Percentiles rank a stretch among this genome's conserved stretches.
Conservation (phyloP, 35 echinoderm and acorn worm species). For the Heliocidaris tuberculata region DNA sequence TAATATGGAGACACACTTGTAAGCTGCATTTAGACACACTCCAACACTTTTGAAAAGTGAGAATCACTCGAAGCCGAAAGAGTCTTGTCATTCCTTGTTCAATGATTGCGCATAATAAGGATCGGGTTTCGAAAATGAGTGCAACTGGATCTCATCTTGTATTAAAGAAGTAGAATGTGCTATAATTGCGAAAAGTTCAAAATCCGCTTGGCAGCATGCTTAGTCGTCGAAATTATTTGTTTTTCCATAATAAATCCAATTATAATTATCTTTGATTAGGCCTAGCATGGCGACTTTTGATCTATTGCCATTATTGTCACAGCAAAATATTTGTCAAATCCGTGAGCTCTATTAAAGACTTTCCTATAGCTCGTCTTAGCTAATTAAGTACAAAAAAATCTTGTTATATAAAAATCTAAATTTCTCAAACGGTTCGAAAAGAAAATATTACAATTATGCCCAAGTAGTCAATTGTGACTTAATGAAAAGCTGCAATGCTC, state of each 20-base stretch:
- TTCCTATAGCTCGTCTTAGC: no score
- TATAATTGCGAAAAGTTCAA: not conserved
- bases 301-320: not conserved
- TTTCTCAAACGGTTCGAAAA: no score
- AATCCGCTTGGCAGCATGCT: not conserved
- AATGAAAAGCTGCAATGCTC: no score
- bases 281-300: not conserved
- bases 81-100: not conserved
- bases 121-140: not conserved
- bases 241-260: not conserved
- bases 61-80: not conserved
- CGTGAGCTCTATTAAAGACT: no score
- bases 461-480: no score
- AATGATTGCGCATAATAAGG: not conserved
- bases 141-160: not conserved
- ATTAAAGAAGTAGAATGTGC: not conserved
- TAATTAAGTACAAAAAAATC: no score
- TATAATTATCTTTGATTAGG: not conserved
- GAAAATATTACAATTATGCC: no score
- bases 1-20: not conserved
- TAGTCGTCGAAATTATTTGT: not conserved
- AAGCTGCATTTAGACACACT: not conserved
- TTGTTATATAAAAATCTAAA: no score
- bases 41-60: not conserved
- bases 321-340: not conserved